A percentile compares a stretch with the other conserved stretches of the same genome.
phyloP scores from a whole-genome alignment of 2,888 invertebrate genomes.

The Alloscopus bannaensis region DNA sequence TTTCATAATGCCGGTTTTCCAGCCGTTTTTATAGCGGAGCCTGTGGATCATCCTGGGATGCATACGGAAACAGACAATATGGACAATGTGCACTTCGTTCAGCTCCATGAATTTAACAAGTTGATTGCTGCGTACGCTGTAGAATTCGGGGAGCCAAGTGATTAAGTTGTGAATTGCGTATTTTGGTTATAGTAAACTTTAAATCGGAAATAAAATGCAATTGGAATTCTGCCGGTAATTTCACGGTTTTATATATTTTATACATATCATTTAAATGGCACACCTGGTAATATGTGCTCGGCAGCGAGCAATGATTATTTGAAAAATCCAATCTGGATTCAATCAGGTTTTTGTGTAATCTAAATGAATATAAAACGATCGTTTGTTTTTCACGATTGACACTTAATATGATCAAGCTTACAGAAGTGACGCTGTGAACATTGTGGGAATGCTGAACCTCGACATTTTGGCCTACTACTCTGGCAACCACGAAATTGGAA shows the following conservation, averaged over 20 bases:
- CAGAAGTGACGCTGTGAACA: slow-evolving; percentile 4
- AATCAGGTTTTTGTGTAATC: too few species aligned
- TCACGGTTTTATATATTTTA: too few species aligned
- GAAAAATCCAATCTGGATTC: too few species aligned
- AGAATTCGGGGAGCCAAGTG: slow-evolving; percentile 45
- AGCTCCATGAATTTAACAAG: slow-evolving; percentile 55
- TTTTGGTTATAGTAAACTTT: too few species aligned
- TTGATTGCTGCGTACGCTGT: slow-evolving; percentile 43
- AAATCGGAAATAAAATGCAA: too few species aligned
- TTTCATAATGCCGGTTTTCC: slow-evolving; percentile 47
- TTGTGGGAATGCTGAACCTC: slow-evolving; percentile 60
- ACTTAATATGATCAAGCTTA: slow-evolving; percentile 45
- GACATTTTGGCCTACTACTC: slow-evolving; percentile 47
- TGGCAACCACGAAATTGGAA: slow-evolving; percentile 23
- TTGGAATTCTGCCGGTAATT: too few species aligned
- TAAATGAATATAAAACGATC: too few species aligned
- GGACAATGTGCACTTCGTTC: slow-evolving; percentile 33
- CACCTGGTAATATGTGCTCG: too few species aligned
- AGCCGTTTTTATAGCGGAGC: slow-evolving; percentile 42
- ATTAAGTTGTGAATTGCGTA: too few species aligned
- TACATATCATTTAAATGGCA: too few species aligned
- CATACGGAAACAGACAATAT: slow-evolving; percentile 49
- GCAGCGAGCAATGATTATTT: too few species aligned
- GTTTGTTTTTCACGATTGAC: too few species aligned
- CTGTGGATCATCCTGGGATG: slow-evolving; percentile 36